phyloP scores from a whole-genome alignment of 2,888 invertebrate species.

The Punctoribates punctum region DNA sequence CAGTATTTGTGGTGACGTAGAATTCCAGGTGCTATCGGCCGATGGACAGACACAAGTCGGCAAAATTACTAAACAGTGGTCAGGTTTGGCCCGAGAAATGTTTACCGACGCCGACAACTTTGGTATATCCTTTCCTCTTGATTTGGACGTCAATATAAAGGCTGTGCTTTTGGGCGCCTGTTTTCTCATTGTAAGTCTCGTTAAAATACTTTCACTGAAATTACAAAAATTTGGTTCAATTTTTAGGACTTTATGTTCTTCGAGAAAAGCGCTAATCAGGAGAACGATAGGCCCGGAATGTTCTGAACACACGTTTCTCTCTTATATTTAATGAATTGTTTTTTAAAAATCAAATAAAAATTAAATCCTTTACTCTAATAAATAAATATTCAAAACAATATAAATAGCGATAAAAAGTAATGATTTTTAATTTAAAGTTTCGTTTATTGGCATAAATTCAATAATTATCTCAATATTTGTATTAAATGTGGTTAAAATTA shows the following conservation, averaged over 20 bases:
- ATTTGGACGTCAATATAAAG: constrained; percentile 77
- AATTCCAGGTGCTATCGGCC: constrained; percentile 61
- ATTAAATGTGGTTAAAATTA: too few species aligned
- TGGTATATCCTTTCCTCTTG: constrained; percentile 84
- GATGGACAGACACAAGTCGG: constrained; percentile 76
- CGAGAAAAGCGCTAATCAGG: constrained; percentile 66
- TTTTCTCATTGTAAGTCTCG: constrained; percentile 65
- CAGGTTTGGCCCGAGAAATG: constrained; percentile 71
- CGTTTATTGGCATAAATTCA: too few species aligned
- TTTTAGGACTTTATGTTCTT: constrained; percentile 51
- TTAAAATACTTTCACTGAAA: not conserved
- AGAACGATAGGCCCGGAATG: constrained; percentile 63
- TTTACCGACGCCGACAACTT: constrained; percentile 79
- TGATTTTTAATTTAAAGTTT: too few species aligned
- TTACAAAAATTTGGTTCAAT: not conserved
- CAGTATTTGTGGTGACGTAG: constrained; percentile 61
- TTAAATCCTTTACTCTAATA: too few species aligned
- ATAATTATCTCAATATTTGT: too few species aligned
- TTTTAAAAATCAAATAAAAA: too few species aligned
- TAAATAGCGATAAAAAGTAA: too few species aligned
- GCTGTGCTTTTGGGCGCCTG: constrained; percentile 74
- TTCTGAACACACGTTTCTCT: constrained; percentile 39
- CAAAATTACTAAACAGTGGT: constrained; percentile 84
- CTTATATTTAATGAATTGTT: not conserved
- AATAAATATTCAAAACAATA: too few species aligned